phyloP scores from a whole-genome alignment of 2,113 vertebrate species.

The Setophaga coronata region DNA sequence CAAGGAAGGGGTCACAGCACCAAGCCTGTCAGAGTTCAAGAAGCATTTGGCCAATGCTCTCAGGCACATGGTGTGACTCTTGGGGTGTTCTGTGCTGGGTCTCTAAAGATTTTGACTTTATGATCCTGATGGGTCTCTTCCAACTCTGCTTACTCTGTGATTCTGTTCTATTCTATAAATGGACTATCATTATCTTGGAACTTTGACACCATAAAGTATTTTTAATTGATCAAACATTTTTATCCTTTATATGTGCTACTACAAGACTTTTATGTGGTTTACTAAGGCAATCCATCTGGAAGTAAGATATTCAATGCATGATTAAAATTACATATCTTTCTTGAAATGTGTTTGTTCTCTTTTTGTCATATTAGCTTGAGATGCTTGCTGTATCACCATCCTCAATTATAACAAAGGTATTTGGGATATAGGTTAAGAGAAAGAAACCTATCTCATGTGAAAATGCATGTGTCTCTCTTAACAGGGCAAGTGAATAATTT shows the following conservation, averaged over 20 bases:
- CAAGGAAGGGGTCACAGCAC: not conserved
- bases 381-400: not conserved
- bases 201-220: not conserved
- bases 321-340: not conserved
- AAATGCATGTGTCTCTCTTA: not conserved
- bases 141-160: not conserved
- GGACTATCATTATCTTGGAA: not conserved
- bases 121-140: not conserved
- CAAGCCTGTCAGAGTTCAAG: not conserved
- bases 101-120: fast-evolving
- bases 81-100: too few relatives aligned
- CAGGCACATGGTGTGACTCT: too few relatives aligned
- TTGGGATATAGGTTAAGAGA: not conserved
- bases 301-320: not conserved
- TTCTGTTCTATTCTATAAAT: not conserved
- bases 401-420: not conserved
- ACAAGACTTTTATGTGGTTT: not conserved
- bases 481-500: not conserved
- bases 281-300: not conserved
- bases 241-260: not conserved
- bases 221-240: not conserved
- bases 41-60: not conserved
- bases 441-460: not conserved
- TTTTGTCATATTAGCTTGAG: slow-evolving; percentile 13
- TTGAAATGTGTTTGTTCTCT: not conserved